phyloP scores from a whole-genome alignment of 2,888 invertebrate species.

The Chymomyza procnemis region DNA sequence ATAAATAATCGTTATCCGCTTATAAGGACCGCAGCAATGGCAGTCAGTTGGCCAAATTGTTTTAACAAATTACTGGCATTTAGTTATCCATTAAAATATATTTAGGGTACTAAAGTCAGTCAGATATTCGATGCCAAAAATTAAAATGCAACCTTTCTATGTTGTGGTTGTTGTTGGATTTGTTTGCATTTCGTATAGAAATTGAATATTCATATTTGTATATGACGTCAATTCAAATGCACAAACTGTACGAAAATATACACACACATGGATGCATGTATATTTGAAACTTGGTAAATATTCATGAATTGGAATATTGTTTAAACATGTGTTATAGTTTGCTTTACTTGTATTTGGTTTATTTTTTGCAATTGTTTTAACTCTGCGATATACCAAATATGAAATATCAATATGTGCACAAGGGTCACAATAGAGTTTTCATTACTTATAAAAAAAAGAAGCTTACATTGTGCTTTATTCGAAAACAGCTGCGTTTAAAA shows the following conservation, averaged over 20 bases:
- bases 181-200: background rate
- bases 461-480: no score
- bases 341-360: background rate
- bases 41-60: background rate
- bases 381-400: background rate
- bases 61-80: background rate
- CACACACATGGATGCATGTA: background rate
- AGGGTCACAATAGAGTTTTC: background rate
- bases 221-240: constrained; percentile 33
- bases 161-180: background rate
- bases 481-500: no score
- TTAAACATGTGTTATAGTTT: background rate
- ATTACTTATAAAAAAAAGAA: background rate
- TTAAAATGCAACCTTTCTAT: background rate
- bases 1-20: background rate
- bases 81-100: background rate
- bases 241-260: constrained; percentile 9
- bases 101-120: background rate
- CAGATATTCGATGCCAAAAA: background rate
- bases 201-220: background rate
- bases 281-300: background rate
- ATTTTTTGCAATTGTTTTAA: background rate
- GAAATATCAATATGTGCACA: background rate
- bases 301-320: background rate
- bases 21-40: background rate